phyloP scores from a whole-genome alignment of 1,140 invertebrate species.

The Eriosoma lanigerum region DNA sequence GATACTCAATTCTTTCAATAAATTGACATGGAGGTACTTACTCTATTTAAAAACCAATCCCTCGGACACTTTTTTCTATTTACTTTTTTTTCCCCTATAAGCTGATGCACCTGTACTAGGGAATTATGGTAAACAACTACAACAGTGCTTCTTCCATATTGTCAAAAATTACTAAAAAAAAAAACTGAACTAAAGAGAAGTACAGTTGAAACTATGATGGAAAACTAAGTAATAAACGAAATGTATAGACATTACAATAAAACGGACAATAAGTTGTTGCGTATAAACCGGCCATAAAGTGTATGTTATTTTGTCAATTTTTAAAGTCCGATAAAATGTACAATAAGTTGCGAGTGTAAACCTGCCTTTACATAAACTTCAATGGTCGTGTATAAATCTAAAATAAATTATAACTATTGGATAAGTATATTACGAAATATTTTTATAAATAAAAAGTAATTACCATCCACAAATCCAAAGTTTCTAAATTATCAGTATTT shows the following conservation, averaged over 20 bases:
- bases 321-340: too few relatives aligned
- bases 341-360: too few relatives aligned
- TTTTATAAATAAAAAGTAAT: not conserved
- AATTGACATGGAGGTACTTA: not conserved
- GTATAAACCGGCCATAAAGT: too few relatives aligned
- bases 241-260: not conserved
- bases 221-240: not conserved
- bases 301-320: too few relatives aligned
- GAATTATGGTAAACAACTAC: not conserved
- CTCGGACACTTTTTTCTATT: not conserved
- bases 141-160: constrained; percentile 16
- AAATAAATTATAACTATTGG: too few relatives aligned
- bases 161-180: not conserved
- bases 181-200: not conserved
- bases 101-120: constrained; percentile 6
- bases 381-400: too few relatives aligned
- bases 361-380: too few relatives aligned
- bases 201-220: not conserved
- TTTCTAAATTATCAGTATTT: not conserved
- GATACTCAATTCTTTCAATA: too few relatives aligned
- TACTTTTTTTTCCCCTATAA: not conserved
- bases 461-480: constrained; percentile 21
- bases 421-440: too few relatives aligned
- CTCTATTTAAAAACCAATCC: not conserved
- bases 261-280: too few relatives aligned